phyloP scores from a whole-genome alignment of 1,140 invertebrate species.

The Argopecten irradians region DNA sequence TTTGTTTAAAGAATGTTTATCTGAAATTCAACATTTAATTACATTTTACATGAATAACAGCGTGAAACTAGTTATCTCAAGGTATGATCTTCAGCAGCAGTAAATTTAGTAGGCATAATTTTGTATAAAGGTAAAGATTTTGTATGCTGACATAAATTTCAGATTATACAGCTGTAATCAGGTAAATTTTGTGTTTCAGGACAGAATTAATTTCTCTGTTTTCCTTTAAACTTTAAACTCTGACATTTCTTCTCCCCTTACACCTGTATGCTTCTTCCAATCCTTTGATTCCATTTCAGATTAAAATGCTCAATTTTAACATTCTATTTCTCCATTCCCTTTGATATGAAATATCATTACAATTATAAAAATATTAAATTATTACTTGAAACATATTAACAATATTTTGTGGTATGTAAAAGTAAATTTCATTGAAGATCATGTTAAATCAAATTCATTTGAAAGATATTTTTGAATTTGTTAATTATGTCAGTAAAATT shows the following conservation, averaged over 20 bases:
- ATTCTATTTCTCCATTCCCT: background rate
- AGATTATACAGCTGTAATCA: background rate
- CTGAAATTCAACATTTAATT: no score
- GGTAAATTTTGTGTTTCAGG: conserved; percentile 3
- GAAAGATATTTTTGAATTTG: background rate
- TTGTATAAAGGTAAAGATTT: background rate
- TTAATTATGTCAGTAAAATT: no score
- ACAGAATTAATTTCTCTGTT: background rate
- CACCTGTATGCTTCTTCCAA: background rate
- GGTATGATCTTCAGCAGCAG: background rate
- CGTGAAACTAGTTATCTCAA: no score
- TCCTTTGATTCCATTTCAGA: background rate
- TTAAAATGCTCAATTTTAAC: background rate
- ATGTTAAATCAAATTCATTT: no score
- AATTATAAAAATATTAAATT: background rate
- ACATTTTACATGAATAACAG: no score
- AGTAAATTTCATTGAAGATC: background rate
- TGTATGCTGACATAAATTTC: background rate
- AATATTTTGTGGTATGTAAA: background rate
- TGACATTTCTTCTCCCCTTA: background rate
- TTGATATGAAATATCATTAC: background rate
- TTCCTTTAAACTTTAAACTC: background rate
- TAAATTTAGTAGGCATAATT: background rate
- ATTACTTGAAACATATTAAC: no score
- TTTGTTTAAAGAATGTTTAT: no score